Evolutionary conservation across 53 echinoderm and acorn worm genomes (phyloP), one percentile per base, ranked within the genome.

Genomic region (Mesocentrotus franciscanus): DNA sequence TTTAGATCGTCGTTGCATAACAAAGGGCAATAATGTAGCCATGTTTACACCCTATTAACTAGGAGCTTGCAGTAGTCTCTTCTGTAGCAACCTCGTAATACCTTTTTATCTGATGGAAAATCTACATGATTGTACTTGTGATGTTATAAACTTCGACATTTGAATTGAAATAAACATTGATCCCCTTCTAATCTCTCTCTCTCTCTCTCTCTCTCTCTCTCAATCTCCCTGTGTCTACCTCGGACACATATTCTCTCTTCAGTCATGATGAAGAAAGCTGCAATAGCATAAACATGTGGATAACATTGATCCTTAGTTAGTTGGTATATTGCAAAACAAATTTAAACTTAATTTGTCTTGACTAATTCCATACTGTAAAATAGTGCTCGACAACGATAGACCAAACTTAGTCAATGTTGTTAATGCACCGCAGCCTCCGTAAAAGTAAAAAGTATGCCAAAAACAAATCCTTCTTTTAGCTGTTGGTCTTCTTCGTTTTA

Each of bases 1-100:
- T 87, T 87, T 87, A 56, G 87, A 87, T 14, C 87, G 42, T 57
- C n/a, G 58, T 87, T 87, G 58, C 87, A 87, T 87, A 87, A 87
- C 87, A 87, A 20, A 87, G 58, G 58, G 12, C 58, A 85, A 58
- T 87, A 87, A 87, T 35, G 87, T 58, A 58, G 57, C 15, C n/a
- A 57, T 59, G 58, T 57, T 59, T 58, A 59, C n/a, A 57, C n/a
- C 27, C 87, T 58, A 58, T 87, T 87, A 87, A 57, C n/a, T n/a
- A 14, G 12, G 0, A 87, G 87, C 87, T 81, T 42, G 81, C n/a
- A n/a, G n/a, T n/a, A 32, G 30, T 29, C 32, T 74, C 24, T 68
- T 68, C 14, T 36, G 33, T 8, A 27, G 39, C 81, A 18, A 81
- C 42, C 1, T 30, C 24, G 24, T 24, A 68, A 24, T 4, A 68